Evolutionary conservation across 2,888 invertebrate species (phyloP).

Genomic region (Chymomyza fuscimana): DNA sequence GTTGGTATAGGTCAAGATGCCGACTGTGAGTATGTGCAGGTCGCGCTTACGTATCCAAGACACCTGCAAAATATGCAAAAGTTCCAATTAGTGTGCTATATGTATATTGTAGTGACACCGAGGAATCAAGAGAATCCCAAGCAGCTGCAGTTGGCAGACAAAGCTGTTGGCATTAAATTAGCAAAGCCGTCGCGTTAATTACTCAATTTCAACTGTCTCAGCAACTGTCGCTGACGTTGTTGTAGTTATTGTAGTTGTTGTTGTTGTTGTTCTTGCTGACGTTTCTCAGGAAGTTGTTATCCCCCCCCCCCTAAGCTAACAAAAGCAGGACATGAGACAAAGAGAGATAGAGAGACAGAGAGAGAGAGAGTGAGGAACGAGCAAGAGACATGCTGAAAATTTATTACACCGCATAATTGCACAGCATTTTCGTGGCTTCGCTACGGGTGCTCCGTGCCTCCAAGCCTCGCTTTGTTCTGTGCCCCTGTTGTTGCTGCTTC

Average conservation of each 20-base stretch:
- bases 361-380: background rate
- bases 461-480: background rate
- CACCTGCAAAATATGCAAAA: slow-evolving; percentile 72
- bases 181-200: slow-evolving; percentile 59
- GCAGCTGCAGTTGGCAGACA: background rate
- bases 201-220: slow-evolving; percentile 70
- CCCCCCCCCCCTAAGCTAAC: background rate
- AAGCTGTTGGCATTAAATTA: slow-evolving; percentile 28
- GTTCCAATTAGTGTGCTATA: background rate
- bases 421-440: slow-evolving; percentile 42
- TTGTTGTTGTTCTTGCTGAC: slow-evolving; percentile 19
- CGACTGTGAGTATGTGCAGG: slow-evolving; percentile 87
- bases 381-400: slow-evolving; percentile 60
- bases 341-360: background rate
- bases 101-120: background rate
- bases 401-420: slow-evolving; percentile 75
- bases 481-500: background rate
- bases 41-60: slow-evolving; percentile 92
- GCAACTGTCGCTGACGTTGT: slow-evolving; percentile 52
- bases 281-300: slow-evolving; percentile 2
- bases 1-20: slow-evolving; percentile 86
- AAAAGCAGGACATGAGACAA: background rate
- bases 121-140: background rate
- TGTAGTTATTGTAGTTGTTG: slow-evolving; percentile 53
- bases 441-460: slow-evolving; percentile 10